These are phyloP conservation scores for Dicrurus megarhynchus DNA, from an alignment of 2,113 vertebrate genomes.

Conservation along the genomic window DNA sequence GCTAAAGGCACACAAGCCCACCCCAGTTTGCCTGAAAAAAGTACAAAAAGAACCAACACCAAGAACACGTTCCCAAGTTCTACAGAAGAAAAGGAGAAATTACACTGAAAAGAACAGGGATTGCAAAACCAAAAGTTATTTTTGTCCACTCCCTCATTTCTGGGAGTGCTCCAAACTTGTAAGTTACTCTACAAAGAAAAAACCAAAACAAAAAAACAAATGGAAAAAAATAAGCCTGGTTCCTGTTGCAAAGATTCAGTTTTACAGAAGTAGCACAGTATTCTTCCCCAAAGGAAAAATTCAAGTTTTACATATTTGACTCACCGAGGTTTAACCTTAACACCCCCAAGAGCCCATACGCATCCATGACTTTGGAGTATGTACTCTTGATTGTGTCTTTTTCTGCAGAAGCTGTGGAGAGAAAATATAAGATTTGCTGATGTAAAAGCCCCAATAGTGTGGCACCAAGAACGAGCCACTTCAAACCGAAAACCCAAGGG, in stretches of 20 bases:
- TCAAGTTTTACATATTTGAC: slow-evolving; percentile 8
- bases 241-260: background rate
- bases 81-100: background rate
- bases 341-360: slow-evolving; percentile 93
- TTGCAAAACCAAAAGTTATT: background rate
- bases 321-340: slow-evolving; percentile 94
- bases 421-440: background rate
- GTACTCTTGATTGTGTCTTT: slow-evolving; percentile 91
- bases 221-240: background rate
- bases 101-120: background rate
- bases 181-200: background rate
- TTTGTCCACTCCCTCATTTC: background rate
- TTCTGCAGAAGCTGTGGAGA: slow-evolving; percentile 82
- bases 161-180: background rate
- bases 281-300: background rate
- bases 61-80: background rate
- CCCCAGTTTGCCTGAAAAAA: background rate
- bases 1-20: background rate
- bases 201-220: background rate
- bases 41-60: background rate
- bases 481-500: background rate
- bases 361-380: slow-evolving; percentile 92
- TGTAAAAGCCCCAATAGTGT: background rate
- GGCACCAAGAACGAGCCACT: background rate
- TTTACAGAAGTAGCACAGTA: background rate